Conservation (phyloP, 2,113 vertebrate species). For the Prionailurus viverrinus region DNA sequence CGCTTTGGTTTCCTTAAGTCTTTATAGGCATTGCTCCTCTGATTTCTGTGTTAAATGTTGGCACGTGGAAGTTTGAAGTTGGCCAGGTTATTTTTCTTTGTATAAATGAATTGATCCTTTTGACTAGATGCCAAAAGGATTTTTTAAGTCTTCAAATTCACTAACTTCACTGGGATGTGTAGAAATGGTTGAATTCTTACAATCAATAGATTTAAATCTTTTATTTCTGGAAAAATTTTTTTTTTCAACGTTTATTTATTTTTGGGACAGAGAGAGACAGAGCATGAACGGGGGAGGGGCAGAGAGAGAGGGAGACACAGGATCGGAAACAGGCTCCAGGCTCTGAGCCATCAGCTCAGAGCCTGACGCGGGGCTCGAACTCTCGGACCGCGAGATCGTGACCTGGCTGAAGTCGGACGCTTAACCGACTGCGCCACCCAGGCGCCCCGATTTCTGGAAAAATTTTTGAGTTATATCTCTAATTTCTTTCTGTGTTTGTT, state of each 20-base stretch:
- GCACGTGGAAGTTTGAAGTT: conserved; percentile 35
- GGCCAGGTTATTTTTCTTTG: background rate
- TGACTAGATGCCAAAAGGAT: conserved; percentile 9
- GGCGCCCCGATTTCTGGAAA: background rate
- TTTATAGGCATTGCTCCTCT: background rate
- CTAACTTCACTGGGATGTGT: background rate
- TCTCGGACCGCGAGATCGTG: too few relatives aligned
- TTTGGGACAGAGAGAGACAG: too few relatives aligned
- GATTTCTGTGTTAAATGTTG: conserved; percentile 24
- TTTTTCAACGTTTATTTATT: too few relatives aligned
- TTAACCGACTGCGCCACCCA: too few relatives aligned
- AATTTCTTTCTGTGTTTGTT: background rate
- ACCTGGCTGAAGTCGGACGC: too few relatives aligned
- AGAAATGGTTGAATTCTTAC: background rate
- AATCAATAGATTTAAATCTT: conserved; percentile 9
- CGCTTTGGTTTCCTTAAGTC: background rate
- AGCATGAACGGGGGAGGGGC: too few relatives aligned
- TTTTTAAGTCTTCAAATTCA: conserved; percentile 9
- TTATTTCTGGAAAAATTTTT: conserved; percentile 28
- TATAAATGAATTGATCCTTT: conserved; percentile 32
- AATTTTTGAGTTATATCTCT: background rate
- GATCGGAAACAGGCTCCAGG: too few relatives aligned
- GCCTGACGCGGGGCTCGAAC: too few relatives aligned
- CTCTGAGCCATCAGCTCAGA: too few relatives aligned
- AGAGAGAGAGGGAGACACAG: too few relatives aligned